A percentile compares a stretch with the other conserved stretches of the same genome.
Conservation (phyloP, 2,113 vertebrate species). For the Falcunculus frontatus region DNA sequence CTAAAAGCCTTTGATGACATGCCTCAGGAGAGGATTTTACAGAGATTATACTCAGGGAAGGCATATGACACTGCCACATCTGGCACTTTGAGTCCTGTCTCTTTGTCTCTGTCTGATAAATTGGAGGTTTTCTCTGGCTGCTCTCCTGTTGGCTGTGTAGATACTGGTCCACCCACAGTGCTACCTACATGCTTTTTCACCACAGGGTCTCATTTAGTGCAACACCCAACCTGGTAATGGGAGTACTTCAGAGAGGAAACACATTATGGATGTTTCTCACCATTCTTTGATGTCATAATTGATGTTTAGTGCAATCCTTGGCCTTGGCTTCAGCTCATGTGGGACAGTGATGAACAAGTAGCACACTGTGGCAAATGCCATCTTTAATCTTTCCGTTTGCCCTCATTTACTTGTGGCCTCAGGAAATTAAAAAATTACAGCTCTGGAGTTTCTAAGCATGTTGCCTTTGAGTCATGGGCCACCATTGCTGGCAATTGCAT, state of each 20-base stretch:
- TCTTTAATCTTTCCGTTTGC: background rate
- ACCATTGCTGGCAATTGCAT: background rate
- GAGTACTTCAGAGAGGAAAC: background rate
- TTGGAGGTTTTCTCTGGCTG: background rate
- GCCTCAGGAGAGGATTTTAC: background rate
- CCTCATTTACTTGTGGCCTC: background rate
- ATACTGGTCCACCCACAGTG: background rate
- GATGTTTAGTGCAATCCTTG: background rate
- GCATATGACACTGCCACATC: background rate
- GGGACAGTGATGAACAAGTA: background rate
- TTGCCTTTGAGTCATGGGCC: background rate
- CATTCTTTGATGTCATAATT: background rate
- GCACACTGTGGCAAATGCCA: background rate
- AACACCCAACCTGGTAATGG: background rate
- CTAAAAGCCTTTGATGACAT: background rate
- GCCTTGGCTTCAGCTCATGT: background rate
- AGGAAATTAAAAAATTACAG: background rate
- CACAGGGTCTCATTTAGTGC: background rate
- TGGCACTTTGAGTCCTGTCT: background rate
- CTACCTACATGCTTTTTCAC: background rate
- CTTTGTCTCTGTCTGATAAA: background rate
- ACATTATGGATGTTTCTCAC: background rate
- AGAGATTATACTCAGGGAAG: background rate
- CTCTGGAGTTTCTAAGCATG: background rate
- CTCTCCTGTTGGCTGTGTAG: background rate